Conservation (phyloP, 1,140 invertebrate species). For the Lineus longissimus region DNA sequence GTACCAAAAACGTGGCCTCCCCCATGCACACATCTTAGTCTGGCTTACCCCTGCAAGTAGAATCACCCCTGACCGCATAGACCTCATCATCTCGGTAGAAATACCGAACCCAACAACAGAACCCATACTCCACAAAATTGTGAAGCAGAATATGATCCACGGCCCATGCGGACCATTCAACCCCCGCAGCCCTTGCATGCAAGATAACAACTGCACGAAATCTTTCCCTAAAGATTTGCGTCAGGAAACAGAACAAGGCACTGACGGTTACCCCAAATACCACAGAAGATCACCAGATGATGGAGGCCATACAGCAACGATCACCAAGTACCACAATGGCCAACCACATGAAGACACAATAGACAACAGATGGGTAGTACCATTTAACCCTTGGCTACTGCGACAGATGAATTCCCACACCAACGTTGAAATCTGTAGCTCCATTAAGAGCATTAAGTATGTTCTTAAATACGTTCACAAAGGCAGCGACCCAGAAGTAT, state of each 20-base stretch:
- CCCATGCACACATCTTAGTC: slow-evolving; percentile 58
- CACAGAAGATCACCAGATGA: neutral
- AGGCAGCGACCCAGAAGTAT: too few relatives aligned
- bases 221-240: neutral
- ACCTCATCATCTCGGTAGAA: neutral
- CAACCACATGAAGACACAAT: neutral
- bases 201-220: neutral
- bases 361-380: neutral
- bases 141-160: neutral
- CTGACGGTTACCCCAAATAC: neutral
- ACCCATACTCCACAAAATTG: neutral
- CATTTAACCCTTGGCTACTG: neutral
- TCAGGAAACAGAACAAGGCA: neutral
- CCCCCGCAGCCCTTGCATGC: neutral
- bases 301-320: neutral
- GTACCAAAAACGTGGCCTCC: slow-evolving; percentile 58
- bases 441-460: neutral
- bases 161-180: neutral
- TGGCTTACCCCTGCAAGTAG: slow-evolving; percentile 30
- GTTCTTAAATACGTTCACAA: neutral
- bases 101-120: neutral
- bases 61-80: slow-evolving; percentile 3
- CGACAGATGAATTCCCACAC: neutral
- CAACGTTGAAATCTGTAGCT: neutral
- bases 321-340: neutral